phyloP scores from a whole-genome alignment of 1,140 invertebrate species.

The Drosophila malerkotliana region DNA sequence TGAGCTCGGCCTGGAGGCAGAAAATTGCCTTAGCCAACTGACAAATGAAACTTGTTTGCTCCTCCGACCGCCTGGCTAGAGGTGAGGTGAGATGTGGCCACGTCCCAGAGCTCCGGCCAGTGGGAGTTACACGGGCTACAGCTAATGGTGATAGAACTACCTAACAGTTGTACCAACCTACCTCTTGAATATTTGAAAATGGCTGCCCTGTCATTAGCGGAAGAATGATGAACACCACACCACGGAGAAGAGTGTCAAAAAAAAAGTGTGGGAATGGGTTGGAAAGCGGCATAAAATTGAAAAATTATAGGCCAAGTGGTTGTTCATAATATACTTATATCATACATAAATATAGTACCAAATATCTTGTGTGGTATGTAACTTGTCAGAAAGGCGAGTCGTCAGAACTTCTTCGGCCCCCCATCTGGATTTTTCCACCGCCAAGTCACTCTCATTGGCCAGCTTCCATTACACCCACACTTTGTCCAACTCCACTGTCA shows the following conservation, averaged over 20 bases:
- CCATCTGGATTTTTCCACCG: conserved; percentile 1
- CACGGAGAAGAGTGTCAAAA: background rate
- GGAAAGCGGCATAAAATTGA: background rate
- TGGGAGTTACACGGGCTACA: conserved; percentile 36
- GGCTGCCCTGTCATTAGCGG: conserved; percentile 40
- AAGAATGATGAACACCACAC: conserved; percentile 45
- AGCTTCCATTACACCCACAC: conserved; percentile 70
- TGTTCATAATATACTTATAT: too few species aligned
- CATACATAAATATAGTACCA: too few species aligned
- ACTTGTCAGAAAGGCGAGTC: background rate
- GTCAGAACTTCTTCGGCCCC: conserved; percentile 1
- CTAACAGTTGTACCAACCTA: conserved; percentile 10
- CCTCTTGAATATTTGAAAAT: conserved; percentile 57
- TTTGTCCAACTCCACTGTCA: conserved; percentile 20
- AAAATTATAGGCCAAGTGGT: background rate
- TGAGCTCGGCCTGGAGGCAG: conserved; percentile 6
- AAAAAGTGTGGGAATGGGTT: conserved; percentile 5
- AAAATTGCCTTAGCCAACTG: conserved; percentile 41
- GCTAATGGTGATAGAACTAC: conserved; percentile 45
- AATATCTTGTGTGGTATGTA: conserved; percentile 49
- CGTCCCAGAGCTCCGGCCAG: conserved; percentile 41
- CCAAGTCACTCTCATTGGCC: conserved; percentile 41
- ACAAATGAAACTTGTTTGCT: conserved; percentile 60
- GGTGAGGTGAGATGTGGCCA: conserved; percentile 3
- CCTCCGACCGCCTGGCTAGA: conserved; percentile 3